phyloP scores from a whole-genome alignment of 2,113 vertebrate species.

The Redunca redunca region DNA sequence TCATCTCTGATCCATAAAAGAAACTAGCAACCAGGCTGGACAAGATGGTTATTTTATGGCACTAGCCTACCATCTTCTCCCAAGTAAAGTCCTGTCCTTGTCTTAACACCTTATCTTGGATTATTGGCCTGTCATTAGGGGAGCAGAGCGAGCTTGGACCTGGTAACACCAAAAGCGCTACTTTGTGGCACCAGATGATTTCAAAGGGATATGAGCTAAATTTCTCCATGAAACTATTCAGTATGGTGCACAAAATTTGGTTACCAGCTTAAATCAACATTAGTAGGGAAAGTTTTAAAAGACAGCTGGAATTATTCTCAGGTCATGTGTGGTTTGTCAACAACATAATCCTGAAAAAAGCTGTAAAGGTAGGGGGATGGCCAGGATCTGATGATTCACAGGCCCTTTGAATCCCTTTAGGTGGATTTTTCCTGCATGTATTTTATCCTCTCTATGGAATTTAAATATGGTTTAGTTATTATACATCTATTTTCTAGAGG shows the following conservation, averaged over 20 bases:
- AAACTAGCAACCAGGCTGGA: background rate
- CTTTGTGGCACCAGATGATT: background rate
- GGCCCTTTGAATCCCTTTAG: background rate
- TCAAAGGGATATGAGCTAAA: background rate
- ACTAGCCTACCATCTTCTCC: background rate
- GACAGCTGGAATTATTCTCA: background rate
- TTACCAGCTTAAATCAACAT: background rate
- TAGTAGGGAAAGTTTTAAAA: background rate
- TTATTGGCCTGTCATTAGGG: background rate
- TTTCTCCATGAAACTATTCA: background rate
- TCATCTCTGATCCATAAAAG: background rate
- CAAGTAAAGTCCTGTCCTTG: background rate
- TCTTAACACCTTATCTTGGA: background rate
- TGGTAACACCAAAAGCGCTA: background rate
- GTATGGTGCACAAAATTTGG: background rate
- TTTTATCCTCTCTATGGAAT: background rate
- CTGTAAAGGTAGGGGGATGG: background rate
- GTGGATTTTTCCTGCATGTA: background rate
- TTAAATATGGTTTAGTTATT: background rate
- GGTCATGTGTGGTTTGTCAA: background rate
- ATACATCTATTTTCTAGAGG: background rate
- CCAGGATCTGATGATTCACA: background rate
- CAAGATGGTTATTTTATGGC: background rate
- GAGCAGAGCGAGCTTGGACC: background rate
- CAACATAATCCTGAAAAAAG: background rate